Conservation (phyloP, 2,797 vertebrate species). For the Myiotriccus ornatus region DNA sequence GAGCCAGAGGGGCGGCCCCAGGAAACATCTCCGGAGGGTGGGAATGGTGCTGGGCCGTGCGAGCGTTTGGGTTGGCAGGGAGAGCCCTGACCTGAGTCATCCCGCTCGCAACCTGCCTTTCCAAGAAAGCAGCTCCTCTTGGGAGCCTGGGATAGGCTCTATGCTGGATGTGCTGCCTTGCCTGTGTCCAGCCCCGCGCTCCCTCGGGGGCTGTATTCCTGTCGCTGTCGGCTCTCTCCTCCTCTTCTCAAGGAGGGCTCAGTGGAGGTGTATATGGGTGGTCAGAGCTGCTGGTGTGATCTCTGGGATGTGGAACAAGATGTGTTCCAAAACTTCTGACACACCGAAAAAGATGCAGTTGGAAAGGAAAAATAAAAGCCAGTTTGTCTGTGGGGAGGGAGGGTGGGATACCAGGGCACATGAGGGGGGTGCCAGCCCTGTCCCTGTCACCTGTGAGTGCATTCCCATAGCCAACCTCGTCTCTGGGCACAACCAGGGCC, state of each 20-base stretch:
- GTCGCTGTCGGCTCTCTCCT: neutral
- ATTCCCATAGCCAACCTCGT: fast-evolving
- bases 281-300: neutral
- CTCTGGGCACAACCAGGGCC: neutral
- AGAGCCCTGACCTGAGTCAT: constrained; percentile 41
- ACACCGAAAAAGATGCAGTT: neutral
- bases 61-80: neutral
- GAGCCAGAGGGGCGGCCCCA: neutral
- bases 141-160: constrained; percentile 19
- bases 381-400: neutral
- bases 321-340: neutral
- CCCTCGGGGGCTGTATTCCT: neutral
- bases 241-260: neutral
- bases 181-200: neutral
- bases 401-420: fast-evolving
- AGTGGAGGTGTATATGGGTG: neutral
- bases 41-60: neutral
- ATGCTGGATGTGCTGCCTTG: neutral
- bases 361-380: neutral
- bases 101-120: constrained; percentile 3
- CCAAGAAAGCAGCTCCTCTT: constrained; percentile 31
- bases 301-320: neutral
- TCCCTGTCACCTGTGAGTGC: neutral
- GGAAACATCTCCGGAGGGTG: constrained; percentile 9
- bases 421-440: neutral